Evolutionary conservation across 1,140 invertebrate genomes (phyloP), one percentile per base, ranked within the genome.

Genomic region (Drosophila setifemur): DNA sequence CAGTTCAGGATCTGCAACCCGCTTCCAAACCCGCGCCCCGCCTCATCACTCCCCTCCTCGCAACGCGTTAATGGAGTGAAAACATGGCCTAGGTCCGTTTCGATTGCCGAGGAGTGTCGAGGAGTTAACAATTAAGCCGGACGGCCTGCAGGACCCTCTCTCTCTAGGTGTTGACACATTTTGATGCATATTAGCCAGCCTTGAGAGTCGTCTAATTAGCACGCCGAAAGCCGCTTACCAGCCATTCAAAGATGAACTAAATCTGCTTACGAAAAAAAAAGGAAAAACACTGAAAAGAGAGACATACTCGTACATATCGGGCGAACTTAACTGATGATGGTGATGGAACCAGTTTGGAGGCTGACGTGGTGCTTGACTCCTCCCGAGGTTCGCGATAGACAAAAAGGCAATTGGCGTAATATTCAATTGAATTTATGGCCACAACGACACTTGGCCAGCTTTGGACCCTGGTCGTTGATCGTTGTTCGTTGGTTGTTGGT

Each of bases 401-500:
- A 85, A 85, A 85, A 87, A 87, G 73, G 86, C 86, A 89, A 82
- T 89, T 82, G 82, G 86, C 82, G 86, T 87, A 88, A 88, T 88
- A 88, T 88, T 88, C 82, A 89, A 88, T 89, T 89, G 85, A 79
- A 89, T 89, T 88, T 89, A 89, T 89, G 88, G 88, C 76, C 72
- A 87, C 87, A 81, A 73, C 79, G 78, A 89, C 82, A 89, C 82
- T 86, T 86, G 73, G 73, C 74, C 54, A 66, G 74, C 54, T 57
- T 45, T 60, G 55, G 44, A 29, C 39, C 28, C 31, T 39, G 39
- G 33, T 48, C 37, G 52, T 16, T 47, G 48, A 28, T 73, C 35
- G 60, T 66, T 40, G 23, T 11, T 39, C 45, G 52, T 49, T 35
- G 55, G 16, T n/a, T 9, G 58, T 29, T 60, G 55, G 28, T 28